Base-by-base conservation (phyloP, 2,113 vertebrate species). In the Herpetotheres cachinnans region DNA sequence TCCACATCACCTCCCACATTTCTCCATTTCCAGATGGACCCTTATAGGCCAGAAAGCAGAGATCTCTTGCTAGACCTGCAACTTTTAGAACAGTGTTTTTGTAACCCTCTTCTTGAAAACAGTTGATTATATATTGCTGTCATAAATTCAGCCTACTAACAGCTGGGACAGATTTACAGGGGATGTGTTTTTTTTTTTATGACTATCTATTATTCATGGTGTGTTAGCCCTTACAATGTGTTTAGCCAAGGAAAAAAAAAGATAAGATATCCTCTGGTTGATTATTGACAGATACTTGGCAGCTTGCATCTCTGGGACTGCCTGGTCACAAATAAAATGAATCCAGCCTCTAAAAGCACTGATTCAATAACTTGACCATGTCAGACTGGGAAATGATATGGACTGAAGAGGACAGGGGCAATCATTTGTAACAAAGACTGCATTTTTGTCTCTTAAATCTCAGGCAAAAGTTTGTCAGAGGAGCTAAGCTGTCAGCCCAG, bases 281-380 rank as follows among this genome's bases (percentile, higher is more conserved):
- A 97, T 97, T 96, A 97, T 97, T 98, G 96, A 97, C 95, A 97
- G 95, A 44, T 84, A 90, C 56, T 96, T 97, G 96, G 95, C 95
- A 95, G 91, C 82, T 90, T 93, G n/a, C 7, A 21, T 92, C 92
- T 95, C 89, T 0, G 0, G 71, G 58, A 95, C 82, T 85, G 80
- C 93, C 70, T 76, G 34, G 86, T 93, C 90, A 92, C 92, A 97
- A 79, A 76, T 84, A 95, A 97, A 96, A 93, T 66, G 3, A 97
- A 95, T 79, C 52, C 79, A 96, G 85, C 7, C 81, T 89, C 76
- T 91, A 78, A 95, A 89, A 94, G 70, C 66, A 88, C 91, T 74
- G 79, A 96, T 89, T 91, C 0, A 1, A 58, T 96, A 96, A 92
- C 74, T 40, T 74, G 79, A 83, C 87, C 74, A 10, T 70, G 73